Percentiles rank a stretch among this genome's conserved stretches.
These are phyloP conservation scores for Zaprionus kolodkinae DNA, from an alignment of 1,140 invertebrate genomes.

Conservation along the genomic window DNA sequence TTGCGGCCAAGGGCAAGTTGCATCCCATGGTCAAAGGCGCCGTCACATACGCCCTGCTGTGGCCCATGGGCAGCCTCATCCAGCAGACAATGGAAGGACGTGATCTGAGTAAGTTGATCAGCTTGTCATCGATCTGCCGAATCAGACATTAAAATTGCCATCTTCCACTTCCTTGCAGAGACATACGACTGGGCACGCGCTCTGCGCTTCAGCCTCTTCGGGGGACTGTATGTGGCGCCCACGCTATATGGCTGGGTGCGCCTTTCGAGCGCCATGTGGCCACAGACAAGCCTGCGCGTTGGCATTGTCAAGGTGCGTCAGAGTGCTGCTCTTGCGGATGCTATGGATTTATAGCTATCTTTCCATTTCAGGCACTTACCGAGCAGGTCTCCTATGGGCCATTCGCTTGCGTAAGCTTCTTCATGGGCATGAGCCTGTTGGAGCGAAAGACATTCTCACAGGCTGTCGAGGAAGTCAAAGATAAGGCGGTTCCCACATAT, in stretches of 20 bases:
- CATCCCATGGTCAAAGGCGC: conserved; percentile 87
- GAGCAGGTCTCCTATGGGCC: conserved; percentile 94
- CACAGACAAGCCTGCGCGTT: conserved; percentile 87
- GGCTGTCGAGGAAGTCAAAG: conserved; percentile 89
- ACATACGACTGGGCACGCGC: conserved; percentile 86
- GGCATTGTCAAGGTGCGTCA: conserved; percentile 88
- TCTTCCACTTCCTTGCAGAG: conserved; percentile 40
- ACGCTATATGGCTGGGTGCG: conserved; percentile 89
- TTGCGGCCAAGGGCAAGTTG: conserved; percentile 33
- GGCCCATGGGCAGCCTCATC: conserved; percentile 88
- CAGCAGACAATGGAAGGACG: conserved; percentile 86
- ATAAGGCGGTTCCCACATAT: conserved; percentile 92
- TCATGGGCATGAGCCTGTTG: conserved; percentile 91
- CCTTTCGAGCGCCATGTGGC: conserved; percentile 87
- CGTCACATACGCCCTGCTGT: conserved; percentile 89
- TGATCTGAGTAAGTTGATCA: conserved; percentile 68
- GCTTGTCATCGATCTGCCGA: not conserved
- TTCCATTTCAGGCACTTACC: conserved; percentile 87
- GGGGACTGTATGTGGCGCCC: conserved; percentile 89
- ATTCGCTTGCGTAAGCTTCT: conserved; percentile 91
- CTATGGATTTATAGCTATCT: too few relatives aligned
- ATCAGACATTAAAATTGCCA: not conserved
- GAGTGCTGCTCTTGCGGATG: not conserved
- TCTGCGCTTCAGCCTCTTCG: conserved; percentile 88
- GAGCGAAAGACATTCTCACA: conserved; percentile 89